Evolutionary conservation across 2,113 vertebrate genomes (phyloP), one percentile per base, ranked within the genome.

Genomic region (Lagopus leucura): DNA sequence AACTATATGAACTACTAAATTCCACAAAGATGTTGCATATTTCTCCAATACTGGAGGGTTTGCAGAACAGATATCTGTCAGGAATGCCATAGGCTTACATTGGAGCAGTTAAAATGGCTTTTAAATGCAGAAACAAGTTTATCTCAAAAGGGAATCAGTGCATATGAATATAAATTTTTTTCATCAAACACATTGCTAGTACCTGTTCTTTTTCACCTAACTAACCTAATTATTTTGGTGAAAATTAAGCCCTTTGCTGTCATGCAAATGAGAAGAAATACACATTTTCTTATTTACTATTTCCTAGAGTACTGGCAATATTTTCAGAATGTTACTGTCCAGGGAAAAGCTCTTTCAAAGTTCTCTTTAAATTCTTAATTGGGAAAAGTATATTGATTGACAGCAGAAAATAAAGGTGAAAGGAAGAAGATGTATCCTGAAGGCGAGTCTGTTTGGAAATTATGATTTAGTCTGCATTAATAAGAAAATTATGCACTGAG

Each of bases 331-430:
- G 1, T 32, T 76, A 3, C 18, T 86, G 47, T 60, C 24, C 43
- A 86, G 24, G 42, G 5, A 69, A 92, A 86, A 75, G 8, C 8
- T 86, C 45, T 91, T 92, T 18, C 69, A 93, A 82, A 13, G 9
- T 7, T 54, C 2, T 6, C 45, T 92, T 72, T 60, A 1, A 54
- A 61, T 66, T 86, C 7, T 12, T 89, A 82, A 84, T 16, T 88
- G 27, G 30, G 25, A 6, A 22, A 81, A 63, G 73, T 34, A 4
- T 69, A 34, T 90, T 32, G 61, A 75, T 8, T 89, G 61, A 66
- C 57, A 95, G 58, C 11, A 71, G 16, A 15, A 81, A 77, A 61
- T 2, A 86, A 50, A 92, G 32, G 81, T 88, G 86, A 96, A 93
- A 78, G 66, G 40, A 81, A 90, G 45, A 72, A 81, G 36, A 52